A percentile compares a stretch with the other conserved stretches of the same genome.
phyloP scores from a whole-genome alignment of 1,140 invertebrate species.

The Hermatobates lingyangjiaoensis region DNA sequence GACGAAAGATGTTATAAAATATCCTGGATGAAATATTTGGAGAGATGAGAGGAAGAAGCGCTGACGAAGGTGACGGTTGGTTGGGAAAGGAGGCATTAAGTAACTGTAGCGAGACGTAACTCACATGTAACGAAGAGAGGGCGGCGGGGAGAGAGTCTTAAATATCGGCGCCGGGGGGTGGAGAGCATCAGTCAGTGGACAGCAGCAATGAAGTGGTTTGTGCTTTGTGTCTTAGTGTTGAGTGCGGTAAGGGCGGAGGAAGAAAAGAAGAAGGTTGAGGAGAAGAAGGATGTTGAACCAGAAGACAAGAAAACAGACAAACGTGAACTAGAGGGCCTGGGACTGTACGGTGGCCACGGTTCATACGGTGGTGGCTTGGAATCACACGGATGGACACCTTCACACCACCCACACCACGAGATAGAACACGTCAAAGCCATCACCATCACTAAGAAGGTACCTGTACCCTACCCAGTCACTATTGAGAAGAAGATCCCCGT shows the following conservation, averaged over 20 bases:
- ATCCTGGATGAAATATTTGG: too few relatives aligned
- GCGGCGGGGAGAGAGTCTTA: too few relatives aligned
- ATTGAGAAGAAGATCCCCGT: conserved; percentile 30
- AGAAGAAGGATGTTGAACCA: neutral
- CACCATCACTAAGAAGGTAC: conserved; percentile 47
- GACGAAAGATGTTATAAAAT: too few relatives aligned
- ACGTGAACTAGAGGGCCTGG: neutral
- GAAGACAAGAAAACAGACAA: conserved; percentile 1
- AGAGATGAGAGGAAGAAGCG: too few relatives aligned
- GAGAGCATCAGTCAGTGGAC: neutral
- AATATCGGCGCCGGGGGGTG: too few relatives aligned
- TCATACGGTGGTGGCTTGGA: too few relatives aligned
- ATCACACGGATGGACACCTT: conserved; percentile 7
- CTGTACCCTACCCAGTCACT: conserved; percentile 37
- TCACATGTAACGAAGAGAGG: too few relatives aligned
- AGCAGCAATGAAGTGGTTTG: neutral
- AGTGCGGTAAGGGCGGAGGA: neutral
- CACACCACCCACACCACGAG: conserved; percentile 11
- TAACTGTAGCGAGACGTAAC: too few relatives aligned
- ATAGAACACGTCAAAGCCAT: conserved; percentile 37
- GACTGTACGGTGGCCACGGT: neutral
- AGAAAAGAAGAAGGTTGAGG: neutral
- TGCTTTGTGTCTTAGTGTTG: neutral
- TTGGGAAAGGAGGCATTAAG: too few relatives aligned
- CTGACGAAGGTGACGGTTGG: too few relatives aligned